Evolutionary conservation across 2,888 invertebrate genomes (phyloP), one percentile per base, ranked within the genome.

Genomic region (Gisinianus flammeolus): DNA sequence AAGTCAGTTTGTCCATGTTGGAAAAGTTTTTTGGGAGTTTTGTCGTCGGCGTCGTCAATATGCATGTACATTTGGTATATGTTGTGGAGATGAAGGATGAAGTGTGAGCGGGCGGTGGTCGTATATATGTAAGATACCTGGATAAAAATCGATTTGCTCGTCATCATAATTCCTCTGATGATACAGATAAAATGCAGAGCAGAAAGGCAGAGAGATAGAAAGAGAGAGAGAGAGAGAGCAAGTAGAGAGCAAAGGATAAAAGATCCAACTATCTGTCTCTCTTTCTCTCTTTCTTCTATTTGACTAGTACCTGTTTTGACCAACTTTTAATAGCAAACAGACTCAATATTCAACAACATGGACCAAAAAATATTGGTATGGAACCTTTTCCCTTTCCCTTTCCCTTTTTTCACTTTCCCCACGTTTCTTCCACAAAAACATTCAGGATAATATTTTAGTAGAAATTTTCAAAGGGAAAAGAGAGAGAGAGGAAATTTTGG

Each of bases 161-260:
- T 67, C 67, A 67, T 33, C 67, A 67, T 54, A 70, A 52, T 70
- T 70, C 54, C 28, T 12, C 52, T 70, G 69, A 52, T 69, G 30
- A 28, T 54, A 52, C 70, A 54, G 54, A 70, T 24, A 70, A 54
- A 70, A 69, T 69, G 10, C 3, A 70, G 70, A 70, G 69, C 33
- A 67, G 19, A 67, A n/a, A 58, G 22, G n/a, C 22, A 12, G 58
- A 6, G 22, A n/a, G n/a, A 58, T 6, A 58, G 58, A 22, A n/a
- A 58, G 16, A 44, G 44, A 44, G 44, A 44, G 6, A 16, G 44
- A 44, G 44, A 44, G 22, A 22, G 58, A 22, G 22, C 22, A 22
- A 56, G 58, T 1, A 58, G n/a, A n/a, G n/a, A n/a, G n/a, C n/a
- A 58, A 3, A 3, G 56, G 64, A 66, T 26, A 19, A 66, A 66